These are phyloP conservation scores for Subacronicta megacephala DNA, from an alignment of 2,888 invertebrate species.

Conservation along the genomic window DNA sequence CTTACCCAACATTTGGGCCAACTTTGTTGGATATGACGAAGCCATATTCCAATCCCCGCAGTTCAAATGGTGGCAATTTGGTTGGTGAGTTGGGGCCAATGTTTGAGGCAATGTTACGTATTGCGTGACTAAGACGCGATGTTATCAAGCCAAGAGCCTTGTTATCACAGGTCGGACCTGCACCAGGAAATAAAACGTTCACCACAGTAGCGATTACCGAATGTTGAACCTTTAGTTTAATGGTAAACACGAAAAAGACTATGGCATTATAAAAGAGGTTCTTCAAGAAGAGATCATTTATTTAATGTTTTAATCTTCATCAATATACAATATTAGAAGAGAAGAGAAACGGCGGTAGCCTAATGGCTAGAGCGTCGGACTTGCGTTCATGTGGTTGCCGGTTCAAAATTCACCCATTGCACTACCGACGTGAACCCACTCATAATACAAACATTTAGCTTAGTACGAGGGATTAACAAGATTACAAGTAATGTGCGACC, in stretches of 20 bases:
- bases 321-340: background rate
- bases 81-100: too few relatives aligned
- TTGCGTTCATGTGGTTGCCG: too few relatives aligned
- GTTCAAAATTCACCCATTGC: too few relatives aligned
- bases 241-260: conserved; percentile 8
- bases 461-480: too few relatives aligned
- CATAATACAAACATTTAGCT: too few relatives aligned
- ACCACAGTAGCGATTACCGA: conserved; percentile 61
- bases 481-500: too few relatives aligned
- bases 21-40: conserved; percentile 1
- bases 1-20: conserved; percentile 6
- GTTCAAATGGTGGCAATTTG: too few relatives aligned
- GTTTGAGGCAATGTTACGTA: conserved; percentile 22
- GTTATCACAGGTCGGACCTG: conserved; percentile 73
- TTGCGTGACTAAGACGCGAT: conserved; percentile 78
- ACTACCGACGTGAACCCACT: too few relatives aligned
- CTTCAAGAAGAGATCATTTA: conserved; percentile 8
- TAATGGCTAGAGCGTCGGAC: too few relatives aligned
- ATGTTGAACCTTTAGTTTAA: conserved; percentile 27
- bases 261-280: conserved; percentile 18
- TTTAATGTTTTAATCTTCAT: conserved; percentile 35
- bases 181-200: conserved; percentile 80
- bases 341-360: too few relatives aligned
- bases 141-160: conserved; percentile 67
- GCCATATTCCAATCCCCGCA: too few relatives aligned